Evolutionary conservation across 2,888 invertebrate species (phyloP).

Genomic region (Troides aeacus): DNA sequence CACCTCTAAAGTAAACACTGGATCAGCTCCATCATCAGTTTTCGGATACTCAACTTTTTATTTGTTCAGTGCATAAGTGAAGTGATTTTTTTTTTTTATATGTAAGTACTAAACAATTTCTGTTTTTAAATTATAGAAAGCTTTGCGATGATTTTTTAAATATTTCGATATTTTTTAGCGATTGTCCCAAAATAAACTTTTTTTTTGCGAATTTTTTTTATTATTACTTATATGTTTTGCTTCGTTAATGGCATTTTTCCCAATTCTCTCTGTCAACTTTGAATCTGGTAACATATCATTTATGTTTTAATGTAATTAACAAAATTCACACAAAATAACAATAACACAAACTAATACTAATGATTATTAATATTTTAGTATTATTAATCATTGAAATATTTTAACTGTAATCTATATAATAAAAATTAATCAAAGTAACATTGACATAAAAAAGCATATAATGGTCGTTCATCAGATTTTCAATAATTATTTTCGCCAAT

Average conservation of each 20-base stretch:
- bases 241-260: too few species aligned
- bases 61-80: slow-evolving; percentile 7
- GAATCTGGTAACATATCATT: neutral
- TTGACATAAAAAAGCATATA: too few species aligned
- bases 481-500: too few species aligned
- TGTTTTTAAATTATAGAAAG: neutral
- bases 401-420: too few species aligned
- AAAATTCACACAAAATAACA: too few species aligned
- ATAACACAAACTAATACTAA: too few species aligned
- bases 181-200: neutral
- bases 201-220: neutral
- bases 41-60: neutral
- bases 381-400: too few species aligned
- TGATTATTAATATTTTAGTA: too few species aligned
- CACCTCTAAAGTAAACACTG: slow-evolving; percentile 49
- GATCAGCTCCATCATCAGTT: slow-evolving; percentile 4
- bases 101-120: slow-evolving; percentile 9
- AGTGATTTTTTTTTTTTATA: slow-evolving; percentile 13
- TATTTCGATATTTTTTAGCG: neutral
- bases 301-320: neutral
- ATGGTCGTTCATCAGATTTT: too few species aligned
- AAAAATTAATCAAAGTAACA: too few species aligned
- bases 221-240: too few species aligned
- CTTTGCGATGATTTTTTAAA: slow-evolving; percentile 9
- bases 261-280: too few species aligned